Evolutionary conservation across 2,113 vertebrate species (phyloP), one percentile per base, ranked within the genome.

Genomic region (Sylvia atricapilla): DNA sequence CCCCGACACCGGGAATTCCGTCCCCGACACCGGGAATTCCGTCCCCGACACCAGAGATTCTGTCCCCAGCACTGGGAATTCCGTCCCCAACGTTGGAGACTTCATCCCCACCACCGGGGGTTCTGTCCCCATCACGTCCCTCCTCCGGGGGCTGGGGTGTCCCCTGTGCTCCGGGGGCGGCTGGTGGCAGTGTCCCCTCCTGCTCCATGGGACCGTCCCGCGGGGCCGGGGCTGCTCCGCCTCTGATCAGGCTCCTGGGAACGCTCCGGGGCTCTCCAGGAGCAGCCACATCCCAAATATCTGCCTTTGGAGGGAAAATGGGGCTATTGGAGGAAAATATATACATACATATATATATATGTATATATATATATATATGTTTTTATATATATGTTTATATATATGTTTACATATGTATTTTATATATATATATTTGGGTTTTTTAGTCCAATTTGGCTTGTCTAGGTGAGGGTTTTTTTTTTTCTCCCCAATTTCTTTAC

Each of bases 111-210:
- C 4, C 24, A 41, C 1, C 28, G 7, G 62, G 62, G 21, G 11
- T 11, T 31, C 2, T 1, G 3, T 44, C 30, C 4, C 25, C 59
- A 17, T 11, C 30, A 5, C 4, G 6, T 49, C 22, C 22, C 50
- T 28, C 27, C 14, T 17, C 49, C 13, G 49, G 49, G 49, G 49
- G 23, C 49, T 7, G 47, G 22, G 43, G 43, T 7, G 43, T 44
- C 43, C 43, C 43, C 16, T 44, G 16, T 16, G 16, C 43, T 15
- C 43, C 43, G 43, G 43, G 43, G 43, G 49, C 7, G 23, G 12
- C 49, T 7, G 24, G 14, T 7, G 24, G 14, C 24, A 14, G 24
- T 15, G 55, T 67, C 28, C 67, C 79, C 15, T 47, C 69, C 19
- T 1, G 25, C 85, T 83, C 35, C 94, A 92, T 94, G 4, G 7